Conservation (phyloP, 2,113 vertebrate species). For the Myiopsitta monachus region DNA sequence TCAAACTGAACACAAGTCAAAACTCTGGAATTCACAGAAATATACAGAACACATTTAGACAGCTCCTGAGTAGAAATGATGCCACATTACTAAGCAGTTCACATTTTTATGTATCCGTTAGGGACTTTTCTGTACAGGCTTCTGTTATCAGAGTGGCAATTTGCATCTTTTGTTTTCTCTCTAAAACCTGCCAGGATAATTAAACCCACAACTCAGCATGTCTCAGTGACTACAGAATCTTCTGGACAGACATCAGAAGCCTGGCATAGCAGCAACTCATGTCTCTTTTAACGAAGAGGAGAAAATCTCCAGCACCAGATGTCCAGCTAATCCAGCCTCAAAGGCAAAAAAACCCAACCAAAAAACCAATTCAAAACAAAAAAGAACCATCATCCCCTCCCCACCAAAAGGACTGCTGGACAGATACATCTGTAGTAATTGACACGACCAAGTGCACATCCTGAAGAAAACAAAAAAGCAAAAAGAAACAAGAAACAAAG, state of each 20-base stretch:
- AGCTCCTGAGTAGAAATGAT: not conserved
- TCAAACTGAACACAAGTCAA: not conserved
- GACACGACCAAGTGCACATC: not conserved
- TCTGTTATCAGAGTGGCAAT: conserved; percentile 10
- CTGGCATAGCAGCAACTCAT: conserved; percentile 25
- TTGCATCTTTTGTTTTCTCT: conserved; percentile 39
- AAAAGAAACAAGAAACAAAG: not conserved
- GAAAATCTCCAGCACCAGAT: conserved; percentile 51
- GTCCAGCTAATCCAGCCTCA: conserved; percentile 46
- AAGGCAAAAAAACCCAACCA: not conserved
- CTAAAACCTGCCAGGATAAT: conserved; percentile 54
- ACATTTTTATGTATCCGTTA: not conserved
- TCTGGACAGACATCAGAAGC: conserved; percentile 60
- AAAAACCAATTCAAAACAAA: not conserved
- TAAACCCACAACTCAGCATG: conserved; percentile 25
- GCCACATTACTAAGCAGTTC: not conserved
- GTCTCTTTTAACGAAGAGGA: not conserved
- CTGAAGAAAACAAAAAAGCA: not conserved
- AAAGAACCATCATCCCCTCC: not conserved
- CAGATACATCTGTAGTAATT: not conserved
- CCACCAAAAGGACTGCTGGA: not conserved
- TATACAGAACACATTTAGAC: not conserved
- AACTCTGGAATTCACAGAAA: not conserved
- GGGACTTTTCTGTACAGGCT: not conserved
- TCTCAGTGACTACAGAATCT: conserved; percentile 22